These are phyloP conservation scores for Desmophyllum pertusum DNA, from an alignment of 92 coral and sea anemone species.

Conservation along the genomic window DNA sequence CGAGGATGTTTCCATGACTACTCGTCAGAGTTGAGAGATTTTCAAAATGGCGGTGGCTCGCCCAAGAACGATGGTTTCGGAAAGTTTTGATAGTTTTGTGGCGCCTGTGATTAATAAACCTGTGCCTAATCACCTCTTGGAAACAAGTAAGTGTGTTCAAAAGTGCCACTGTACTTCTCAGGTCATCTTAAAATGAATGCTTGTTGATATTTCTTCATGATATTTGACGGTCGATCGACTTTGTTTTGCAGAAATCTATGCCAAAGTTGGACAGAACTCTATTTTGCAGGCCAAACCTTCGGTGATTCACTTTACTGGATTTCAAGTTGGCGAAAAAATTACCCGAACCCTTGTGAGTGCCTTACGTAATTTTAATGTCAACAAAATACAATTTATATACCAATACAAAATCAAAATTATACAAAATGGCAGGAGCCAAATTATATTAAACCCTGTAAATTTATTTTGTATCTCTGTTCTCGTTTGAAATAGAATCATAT, in stretches of 20 bases:
- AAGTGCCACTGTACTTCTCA: not conserved
- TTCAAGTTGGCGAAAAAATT: slow-evolving; percentile 82
- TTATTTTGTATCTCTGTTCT: no score
- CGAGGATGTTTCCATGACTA: slow-evolving; percentile 77
- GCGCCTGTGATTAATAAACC: slow-evolving; percentile 72
- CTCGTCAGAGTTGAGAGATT: slow-evolving; percentile 10
- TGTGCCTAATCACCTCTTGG: slow-evolving; percentile 95
- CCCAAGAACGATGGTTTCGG: slow-evolving; percentile 70
- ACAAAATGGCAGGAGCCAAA: no score
- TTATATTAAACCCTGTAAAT: no score
- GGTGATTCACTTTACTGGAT: slow-evolving; percentile 91
- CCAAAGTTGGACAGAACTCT: slow-evolving; percentile 84
- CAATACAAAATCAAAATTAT: not conserved
- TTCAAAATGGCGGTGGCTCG: slow-evolving; percentile 98
- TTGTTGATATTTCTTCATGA: not conserved
- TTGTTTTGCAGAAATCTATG: slow-evolving; percentile 80
- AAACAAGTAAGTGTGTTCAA: slow-evolving; percentile 77
- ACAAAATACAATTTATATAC: not conserved
- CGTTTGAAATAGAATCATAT: no score
- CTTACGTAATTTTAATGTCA: not conserved
- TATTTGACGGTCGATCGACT: not conserved
- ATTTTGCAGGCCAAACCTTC: slow-evolving; percentile 87
- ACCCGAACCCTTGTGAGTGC: slow-evolving; percentile 80
- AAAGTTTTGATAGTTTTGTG: slow-evolving; percentile 78
- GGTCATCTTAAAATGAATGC: not conserved